Conservation (phyloP, 2,113 vertebrate genomes). For the Gobiocypris rarus region DNA sequence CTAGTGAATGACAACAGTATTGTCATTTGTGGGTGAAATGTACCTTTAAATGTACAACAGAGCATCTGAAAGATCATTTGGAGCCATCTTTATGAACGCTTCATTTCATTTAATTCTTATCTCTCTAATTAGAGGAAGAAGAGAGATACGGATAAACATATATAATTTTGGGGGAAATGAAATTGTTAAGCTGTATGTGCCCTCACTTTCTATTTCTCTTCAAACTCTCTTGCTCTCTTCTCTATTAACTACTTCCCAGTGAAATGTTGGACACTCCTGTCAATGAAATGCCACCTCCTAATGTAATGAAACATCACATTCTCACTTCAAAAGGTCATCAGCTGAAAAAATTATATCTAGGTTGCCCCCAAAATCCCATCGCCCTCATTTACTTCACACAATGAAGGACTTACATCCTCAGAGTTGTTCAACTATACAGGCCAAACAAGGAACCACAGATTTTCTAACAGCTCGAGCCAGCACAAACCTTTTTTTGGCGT, state of each 20-base stretch:
- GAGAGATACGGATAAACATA: conserved; percentile 29
- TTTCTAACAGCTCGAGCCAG: too few species aligned
- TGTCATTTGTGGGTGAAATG: neutral
- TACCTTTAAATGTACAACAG: conserved; percentile 1
- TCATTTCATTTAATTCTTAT: conserved; percentile 55
- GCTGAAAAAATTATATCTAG: conserved; percentile 12
- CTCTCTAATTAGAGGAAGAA: conserved; percentile 63
- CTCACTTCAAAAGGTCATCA: conserved; percentile 22
- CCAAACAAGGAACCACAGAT: neutral
- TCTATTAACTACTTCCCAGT: neutral
- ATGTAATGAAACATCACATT: conserved; percentile 1
- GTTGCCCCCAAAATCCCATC: conserved; percentile 12
- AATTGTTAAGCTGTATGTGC: conserved; percentile 29
- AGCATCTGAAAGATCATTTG: conserved; percentile 17
- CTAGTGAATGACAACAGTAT: neutral
- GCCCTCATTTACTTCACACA: conserved; percentile 28
- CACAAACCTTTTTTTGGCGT: too few species aligned
- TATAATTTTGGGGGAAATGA: conserved; percentile 56
- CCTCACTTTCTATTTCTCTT: conserved; percentile 6
- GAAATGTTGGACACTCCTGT: conserved; percentile 8
- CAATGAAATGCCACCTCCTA: conserved; percentile 31
- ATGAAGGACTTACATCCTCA: neutral
- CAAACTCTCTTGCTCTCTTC: conserved; percentile 22
- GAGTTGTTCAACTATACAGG: neutral
- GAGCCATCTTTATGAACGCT: neutral